phyloP scores from a whole-genome alignment of 2,797 vertebrate species.

The Hylomyscus alleni region DNA sequence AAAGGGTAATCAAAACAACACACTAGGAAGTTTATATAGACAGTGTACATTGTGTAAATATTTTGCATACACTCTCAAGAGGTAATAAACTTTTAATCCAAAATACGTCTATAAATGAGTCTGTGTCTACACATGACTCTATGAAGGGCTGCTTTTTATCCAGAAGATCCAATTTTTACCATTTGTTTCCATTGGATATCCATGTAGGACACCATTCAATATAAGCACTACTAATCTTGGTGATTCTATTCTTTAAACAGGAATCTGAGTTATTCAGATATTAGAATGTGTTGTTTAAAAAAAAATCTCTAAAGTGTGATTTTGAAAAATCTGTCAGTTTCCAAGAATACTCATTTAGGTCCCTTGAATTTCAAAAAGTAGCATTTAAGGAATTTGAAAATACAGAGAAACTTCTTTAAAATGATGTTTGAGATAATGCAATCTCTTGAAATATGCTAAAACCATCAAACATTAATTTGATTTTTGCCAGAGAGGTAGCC shows the following conservation, averaged over 20 bases:
- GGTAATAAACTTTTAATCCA: background rate
- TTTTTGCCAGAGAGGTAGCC: background rate
- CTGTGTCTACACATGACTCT: background rate
- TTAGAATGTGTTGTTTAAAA: background rate
- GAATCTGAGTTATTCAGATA: background rate
- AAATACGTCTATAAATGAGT: background rate
- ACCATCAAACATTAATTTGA: slow-evolving; percentile 44
- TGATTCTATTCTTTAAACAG: background rate
- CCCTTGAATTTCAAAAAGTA: background rate
- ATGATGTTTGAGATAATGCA: slow-evolving; percentile 3
- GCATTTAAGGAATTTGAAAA: background rate
- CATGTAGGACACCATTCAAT: background rate
- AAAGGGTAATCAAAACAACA: background rate
- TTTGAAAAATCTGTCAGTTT: background rate
- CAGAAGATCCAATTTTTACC: too few species aligned
- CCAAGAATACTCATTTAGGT: background rate
- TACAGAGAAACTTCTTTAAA: background rate
- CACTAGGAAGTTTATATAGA: background rate
- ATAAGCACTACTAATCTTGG: background rate
- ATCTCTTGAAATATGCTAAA: slow-evolving; percentile 57
- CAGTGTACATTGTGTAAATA: background rate
- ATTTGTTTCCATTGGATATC: background rate
- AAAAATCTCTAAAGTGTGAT: background rate
- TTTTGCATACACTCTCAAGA: background rate
- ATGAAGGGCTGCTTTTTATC: background rate